These are phyloP conservation scores for Eucidaris tribuloides DNA, from an alignment of 35 echinoderm and acorn worm genomes.

Conservation along the genomic window DNA sequence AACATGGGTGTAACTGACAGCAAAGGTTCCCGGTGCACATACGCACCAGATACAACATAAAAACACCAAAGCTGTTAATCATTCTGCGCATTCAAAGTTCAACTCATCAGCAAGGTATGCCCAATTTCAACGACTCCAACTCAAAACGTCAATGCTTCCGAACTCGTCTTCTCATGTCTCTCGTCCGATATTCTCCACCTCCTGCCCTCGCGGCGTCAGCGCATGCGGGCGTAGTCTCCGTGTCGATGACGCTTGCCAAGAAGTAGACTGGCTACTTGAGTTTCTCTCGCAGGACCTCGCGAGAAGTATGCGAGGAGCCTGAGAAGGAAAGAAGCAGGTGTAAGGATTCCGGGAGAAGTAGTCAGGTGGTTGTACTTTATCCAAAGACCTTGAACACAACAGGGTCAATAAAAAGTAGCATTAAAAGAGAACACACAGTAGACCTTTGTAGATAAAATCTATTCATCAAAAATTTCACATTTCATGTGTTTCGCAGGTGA, in stretches of 20 bases:
- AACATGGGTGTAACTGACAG: neutral
- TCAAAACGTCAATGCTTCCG: slow-evolving; percentile 80
- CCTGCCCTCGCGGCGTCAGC: slow-evolving; percentile 79
- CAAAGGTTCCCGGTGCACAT: neutral
- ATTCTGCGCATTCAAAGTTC: neutral
- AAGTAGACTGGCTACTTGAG: slow-evolving; percentile 99
- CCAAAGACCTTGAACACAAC: slow-evolving; percentile 67
- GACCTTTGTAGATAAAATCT: too few relatives aligned
- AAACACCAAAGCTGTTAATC: neutral
- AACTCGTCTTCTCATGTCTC: slow-evolving; percentile 78
- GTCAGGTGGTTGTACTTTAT: slow-evolving; percentile 96
- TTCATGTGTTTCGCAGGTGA: too few relatives aligned
- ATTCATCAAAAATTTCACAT: too few relatives aligned
- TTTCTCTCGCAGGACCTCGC: slow-evolving; percentile 89
- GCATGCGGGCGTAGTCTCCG: slow-evolving; percentile 97
- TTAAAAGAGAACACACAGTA: too few relatives aligned
- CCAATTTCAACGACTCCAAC: slow-evolving; percentile 48
- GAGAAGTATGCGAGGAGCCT: slow-evolving; percentile 94
- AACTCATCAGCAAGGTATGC: neutral
- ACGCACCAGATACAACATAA: neutral
- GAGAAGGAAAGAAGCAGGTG: slow-evolving; percentile 98
- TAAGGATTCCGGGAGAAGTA: slow-evolving; percentile 98
- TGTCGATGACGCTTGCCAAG: slow-evolving; percentile 99
- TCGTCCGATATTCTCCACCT: slow-evolving; percentile 67
- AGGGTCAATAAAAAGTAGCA: neutral